A percentile compares a stretch with the other conserved stretches of the same genome.
These are phyloP conservation scores for Scyliorhinus canicula DNA, from an alignment of 2,797 vertebrate species.

Conservation along the genomic window DNA sequence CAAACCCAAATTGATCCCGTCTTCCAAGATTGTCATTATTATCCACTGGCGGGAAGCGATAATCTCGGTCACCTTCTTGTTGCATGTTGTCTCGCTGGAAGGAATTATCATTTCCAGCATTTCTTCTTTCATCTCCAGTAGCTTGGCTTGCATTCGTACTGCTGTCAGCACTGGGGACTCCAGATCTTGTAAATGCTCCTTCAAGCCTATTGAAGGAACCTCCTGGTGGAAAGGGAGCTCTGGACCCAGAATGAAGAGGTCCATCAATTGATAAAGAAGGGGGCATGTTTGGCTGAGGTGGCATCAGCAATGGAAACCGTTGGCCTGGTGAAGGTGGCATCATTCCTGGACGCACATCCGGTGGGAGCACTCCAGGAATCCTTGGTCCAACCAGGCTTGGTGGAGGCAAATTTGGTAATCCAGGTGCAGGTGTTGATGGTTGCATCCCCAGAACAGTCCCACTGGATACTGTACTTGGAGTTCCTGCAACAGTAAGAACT, in stretches of 20 bases:
- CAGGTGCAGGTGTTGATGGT: slow-evolving; percentile 65
- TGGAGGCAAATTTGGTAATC: slow-evolving; percentile 62
- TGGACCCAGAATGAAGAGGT: slow-evolving; percentile 73
- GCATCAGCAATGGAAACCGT: slow-evolving; percentile 78
- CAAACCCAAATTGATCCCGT: slow-evolving; percentile 78
- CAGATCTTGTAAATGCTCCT: slow-evolving; percentile 62
- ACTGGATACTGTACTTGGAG: slow-evolving; percentile 69
- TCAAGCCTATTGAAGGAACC: slow-evolving; percentile 77
- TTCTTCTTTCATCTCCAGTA: slow-evolving; percentile 63
- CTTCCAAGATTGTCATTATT: slow-evolving; percentile 71
- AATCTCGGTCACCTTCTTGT: slow-evolving; percentile 94
- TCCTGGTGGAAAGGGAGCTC: slow-evolving; percentile 78
- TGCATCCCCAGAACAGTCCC: slow-evolving; percentile 76
- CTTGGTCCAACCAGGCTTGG: slow-evolving; percentile 71
- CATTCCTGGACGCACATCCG: slow-evolving; percentile 85
- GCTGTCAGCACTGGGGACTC: slow-evolving; percentile 66
- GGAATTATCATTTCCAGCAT: slow-evolving; percentile 58
- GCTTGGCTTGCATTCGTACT: slow-evolving; percentile 57
- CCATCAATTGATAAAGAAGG: slow-evolving; percentile 66
- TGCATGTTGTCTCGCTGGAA: slow-evolving; percentile 54
- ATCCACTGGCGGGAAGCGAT: slow-evolving; percentile 89
- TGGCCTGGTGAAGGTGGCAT: slow-evolving; percentile 66
- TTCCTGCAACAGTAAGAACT: slow-evolving; percentile 50
- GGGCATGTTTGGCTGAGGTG: slow-evolving; percentile 61
- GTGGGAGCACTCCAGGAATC: slow-evolving; percentile 78